Base-by-base conservation (phyloP, 2,888 invertebrate genomes). In the Oligia strigilis region DNA sequence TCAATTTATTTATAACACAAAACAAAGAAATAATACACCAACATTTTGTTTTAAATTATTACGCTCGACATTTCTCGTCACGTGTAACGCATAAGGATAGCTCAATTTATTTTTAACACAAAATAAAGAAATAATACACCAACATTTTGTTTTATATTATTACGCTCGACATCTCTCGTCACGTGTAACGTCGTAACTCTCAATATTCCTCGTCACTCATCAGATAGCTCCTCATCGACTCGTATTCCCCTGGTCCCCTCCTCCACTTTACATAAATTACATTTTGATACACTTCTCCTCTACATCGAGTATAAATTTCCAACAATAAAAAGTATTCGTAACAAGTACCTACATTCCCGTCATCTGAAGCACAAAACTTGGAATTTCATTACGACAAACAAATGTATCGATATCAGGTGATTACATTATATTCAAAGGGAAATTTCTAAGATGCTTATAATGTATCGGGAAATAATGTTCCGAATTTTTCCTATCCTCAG, bases 401-500 rank as follows among this genome's bases (percentile, higher is more conserved):
- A 84, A 88, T 80, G 80, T 90, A 83, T 87, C 80, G 81, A 67
- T 82, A 83, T 72, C 74, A 60, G 40, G 78, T 87, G 82, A 90
- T 85, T 80, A 80, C 58, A 80, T 85, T 81, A 84, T 78, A 77
- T 81, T 78, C 82, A 85, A 85, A 87, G 75, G 17, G 69, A 86
- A 84, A 81, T 85, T 88, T 86, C 80, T 85, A 82, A 90, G 90
- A 86, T 85, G 76, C 85, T 89, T 89, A 86, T 81, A 87, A 89
- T 73, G 83, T 90, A 90, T 90, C 79, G 87, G 62, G 83, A 87
- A 86, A 89, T 90, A 88, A 84, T 89, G 86, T 88, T 86, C 62
- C 62, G 58, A 83, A 80, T 83, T 86, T 86, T 85, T 85, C 75
- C 36, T 79, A 58, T 69, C 83, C 74, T 77, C 77, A 81, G 78